Evolutionary conservation across 1,140 invertebrate genomes (phyloP).

Genomic region (Dendrolimus kikuchii): DNA sequence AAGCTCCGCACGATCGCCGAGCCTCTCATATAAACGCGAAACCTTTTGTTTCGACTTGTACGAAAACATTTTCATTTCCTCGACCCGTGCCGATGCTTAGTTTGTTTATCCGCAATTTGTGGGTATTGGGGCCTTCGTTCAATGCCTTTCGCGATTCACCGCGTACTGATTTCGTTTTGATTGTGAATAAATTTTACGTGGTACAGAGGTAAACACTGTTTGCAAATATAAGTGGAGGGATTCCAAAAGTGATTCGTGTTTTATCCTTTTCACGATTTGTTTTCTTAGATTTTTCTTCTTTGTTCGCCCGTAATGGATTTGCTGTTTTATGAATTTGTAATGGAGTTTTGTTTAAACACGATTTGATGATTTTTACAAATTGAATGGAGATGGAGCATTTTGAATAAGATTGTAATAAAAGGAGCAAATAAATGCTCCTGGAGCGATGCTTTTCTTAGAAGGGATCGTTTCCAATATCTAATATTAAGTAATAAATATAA

Average conservation of each 20-base stretch:
- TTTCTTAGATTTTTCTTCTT: slow-evolving; percentile 1
- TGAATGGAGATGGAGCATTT: too few species aligned
- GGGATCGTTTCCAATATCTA: too few species aligned
- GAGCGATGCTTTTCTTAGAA: too few species aligned
- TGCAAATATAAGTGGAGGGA: slow-evolving; percentile 12
- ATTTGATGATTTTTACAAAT: too few species aligned
- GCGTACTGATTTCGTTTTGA: slow-evolving; percentile 32
- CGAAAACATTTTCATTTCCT: slow-evolving; percentile 52
- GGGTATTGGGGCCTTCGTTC: slow-evolving; percentile 21
- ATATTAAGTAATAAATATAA: too few species aligned
- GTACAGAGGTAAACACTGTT: slow-evolving; percentile 21
- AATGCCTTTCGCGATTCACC: slow-evolving; percentile 25
- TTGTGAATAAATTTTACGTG: slow-evolving; percentile 30
- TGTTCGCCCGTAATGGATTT: background rate
- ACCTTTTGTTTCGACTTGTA: slow-evolving; percentile 36
- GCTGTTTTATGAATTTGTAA: background rate
- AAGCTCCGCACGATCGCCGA: slow-evolving; percentile 7
- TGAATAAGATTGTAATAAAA: too few species aligned
- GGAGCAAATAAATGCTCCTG: too few species aligned
- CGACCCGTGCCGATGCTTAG: slow-evolving; percentile 23
- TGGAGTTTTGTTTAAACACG: too few species aligned
- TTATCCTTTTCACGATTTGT: slow-evolving; percentile 1
- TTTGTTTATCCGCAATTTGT: slow-evolving; percentile 51
- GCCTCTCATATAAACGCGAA: slow-evolving; percentile 23
- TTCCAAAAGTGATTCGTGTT: slow-evolving; percentile 8